Percentiles rank a stretch among this genome's conserved stretches.
Evolutionary conservation across 2,797 vertebrate genomes (phyloP).

Genomic region (Thripadectes ignobilis): DNA sequence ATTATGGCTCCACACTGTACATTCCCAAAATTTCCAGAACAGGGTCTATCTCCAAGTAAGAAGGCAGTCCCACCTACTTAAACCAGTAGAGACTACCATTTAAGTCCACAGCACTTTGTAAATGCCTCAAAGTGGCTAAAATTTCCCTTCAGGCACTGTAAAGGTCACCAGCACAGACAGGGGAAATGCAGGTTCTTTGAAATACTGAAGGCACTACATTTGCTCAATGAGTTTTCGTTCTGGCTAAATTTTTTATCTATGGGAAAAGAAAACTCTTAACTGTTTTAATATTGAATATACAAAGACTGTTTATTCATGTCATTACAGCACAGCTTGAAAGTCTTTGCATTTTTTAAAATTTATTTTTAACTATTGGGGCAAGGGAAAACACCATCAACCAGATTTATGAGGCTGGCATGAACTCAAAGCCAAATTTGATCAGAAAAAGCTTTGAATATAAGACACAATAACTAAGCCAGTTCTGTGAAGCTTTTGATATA

Average conservation of each 20-base stretch:
- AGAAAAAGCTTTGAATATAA: not conserved
- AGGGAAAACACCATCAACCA: not conserved
- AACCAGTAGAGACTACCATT: not conserved
- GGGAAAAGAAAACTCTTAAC: not conserved
- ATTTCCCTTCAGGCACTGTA: not conserved
- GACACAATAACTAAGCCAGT: not conserved
- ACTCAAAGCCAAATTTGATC: slow-evolving; percentile 31
- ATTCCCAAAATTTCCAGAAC: not conserved
- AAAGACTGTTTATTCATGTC: not conserved
- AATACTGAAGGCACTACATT: slow-evolving; percentile 4
- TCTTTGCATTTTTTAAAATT: not conserved
- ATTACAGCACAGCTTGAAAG: not conserved
- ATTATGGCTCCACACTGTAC: not conserved
- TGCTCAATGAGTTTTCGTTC: not conserved
- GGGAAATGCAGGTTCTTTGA: not conserved
- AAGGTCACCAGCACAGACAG: not conserved
- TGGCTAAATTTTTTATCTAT: not conserved
- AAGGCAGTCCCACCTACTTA: not conserved
- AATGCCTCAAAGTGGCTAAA: not conserved
- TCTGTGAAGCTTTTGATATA: not conserved
- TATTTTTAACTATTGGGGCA: not conserved
- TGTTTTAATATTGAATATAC: not conserved
- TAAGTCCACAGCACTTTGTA: not conserved
- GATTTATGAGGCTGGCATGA: not conserved
- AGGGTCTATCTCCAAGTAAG: not conserved